Evolutionary conservation across 2,113 vertebrate genomes (phyloP), one percentile per base, ranked within the genome.

Genomic region (Gobiocypris rarus): DNA sequence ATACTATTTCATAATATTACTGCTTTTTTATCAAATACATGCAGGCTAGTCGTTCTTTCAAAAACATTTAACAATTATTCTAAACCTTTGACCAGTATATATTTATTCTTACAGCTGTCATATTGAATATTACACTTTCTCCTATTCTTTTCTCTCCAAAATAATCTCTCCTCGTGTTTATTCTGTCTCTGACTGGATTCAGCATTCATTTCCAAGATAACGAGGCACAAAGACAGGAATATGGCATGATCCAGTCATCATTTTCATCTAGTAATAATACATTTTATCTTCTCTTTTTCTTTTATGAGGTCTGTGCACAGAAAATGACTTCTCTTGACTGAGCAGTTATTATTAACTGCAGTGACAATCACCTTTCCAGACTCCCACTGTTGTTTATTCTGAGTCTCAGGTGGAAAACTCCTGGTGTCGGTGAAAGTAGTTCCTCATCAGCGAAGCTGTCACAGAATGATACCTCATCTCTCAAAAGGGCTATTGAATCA

Each of bases 361-460:
- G 63, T 24, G 80, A 50, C 82, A 54, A 69, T 52, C 76, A 63
- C 50, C 69, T 84, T 80, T 87, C 80, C 69, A 84, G 79, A 84
- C 65, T 84, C 43, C 59, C 50, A 78, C 61, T 70, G 56, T 50
- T 67, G 65, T 75, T 86, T 76, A 82, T 82, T 77, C 80, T 41
- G 75, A 71, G 81, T 67, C 85, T 59, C 48, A 82, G 43, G 63
- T 50, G 67, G 45, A 65, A 43, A 56, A 69, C 71, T 84, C 48
- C 73, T 34, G 54, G 76, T 83, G 75, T 69, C n/a, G 31, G 61
- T 85, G 65, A 81, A 83, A 82, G 58, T 81, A 81, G 78, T 86
- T 78, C 75, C 83, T 86, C 70, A 82, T 79, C 85, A 83, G 50
- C 74, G 75, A 73, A 88, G 83, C 84, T 83, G 70, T 86, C 77